These are phyloP conservation scores for Notamacropus eugenii DNA, from an alignment of 2,797 vertebrate genomes.

Conservation along the genomic window DNA sequence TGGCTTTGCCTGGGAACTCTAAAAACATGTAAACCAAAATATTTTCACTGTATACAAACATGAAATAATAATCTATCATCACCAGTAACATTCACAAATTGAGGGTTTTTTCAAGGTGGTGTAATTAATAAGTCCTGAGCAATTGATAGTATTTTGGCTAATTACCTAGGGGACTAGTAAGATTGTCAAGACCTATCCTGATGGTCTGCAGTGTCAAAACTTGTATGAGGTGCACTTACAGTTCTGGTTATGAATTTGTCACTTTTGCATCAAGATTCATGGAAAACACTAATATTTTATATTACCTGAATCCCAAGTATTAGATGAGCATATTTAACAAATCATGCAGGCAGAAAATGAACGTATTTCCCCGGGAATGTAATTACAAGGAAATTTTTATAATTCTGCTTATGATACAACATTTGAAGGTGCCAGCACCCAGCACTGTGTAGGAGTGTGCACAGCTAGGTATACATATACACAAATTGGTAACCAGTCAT, in stretches of 20 bases:
- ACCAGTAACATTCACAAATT: neutral
- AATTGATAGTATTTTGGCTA: neutral
- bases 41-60: neutral
- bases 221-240: neutral
- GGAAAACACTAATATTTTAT: neutral
- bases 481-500: neutral
- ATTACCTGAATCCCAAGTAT: neutral
- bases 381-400: neutral
- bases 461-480: neutral
- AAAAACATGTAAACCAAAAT: neutral
- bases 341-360: neutral
- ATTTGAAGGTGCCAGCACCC: neutral
- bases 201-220: neutral
- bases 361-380: neutral
- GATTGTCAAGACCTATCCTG: neutral
- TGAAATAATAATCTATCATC: neutral
- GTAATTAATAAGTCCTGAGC: neutral
- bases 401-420: neutral
- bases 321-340: neutral
- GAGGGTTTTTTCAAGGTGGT: neutral
- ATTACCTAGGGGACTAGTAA: neutral
- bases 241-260: neutral
- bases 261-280: neutral
- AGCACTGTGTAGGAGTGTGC: neutral
- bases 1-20: neutral